Evolutionary conservation across 30 jellyfish, hydroid and myxozoan species (phyloP).

Genomic region (Hydractinia symbiolongicarpus): DNA sequence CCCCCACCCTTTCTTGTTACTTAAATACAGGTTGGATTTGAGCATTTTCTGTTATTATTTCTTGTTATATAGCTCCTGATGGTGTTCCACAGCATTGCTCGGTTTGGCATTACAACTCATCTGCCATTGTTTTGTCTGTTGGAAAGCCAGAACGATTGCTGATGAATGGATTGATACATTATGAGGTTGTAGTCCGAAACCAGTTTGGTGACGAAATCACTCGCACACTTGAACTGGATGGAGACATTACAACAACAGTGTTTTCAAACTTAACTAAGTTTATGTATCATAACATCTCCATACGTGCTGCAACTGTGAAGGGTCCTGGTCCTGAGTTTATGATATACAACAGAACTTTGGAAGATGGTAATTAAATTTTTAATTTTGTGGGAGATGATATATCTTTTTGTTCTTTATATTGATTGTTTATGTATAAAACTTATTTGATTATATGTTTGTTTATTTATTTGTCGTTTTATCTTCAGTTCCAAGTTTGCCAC

Average conservation of each 20-base stretch:
- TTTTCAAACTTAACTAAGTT: slow-evolving; percentile 3
- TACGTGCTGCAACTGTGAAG: not conserved
- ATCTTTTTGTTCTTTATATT: not conserved
- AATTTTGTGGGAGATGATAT: not conserved
- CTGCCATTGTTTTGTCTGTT: slow-evolving; percentile 4
- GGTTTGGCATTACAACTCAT: slow-evolving; percentile 1
- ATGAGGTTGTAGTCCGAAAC: not conserved
- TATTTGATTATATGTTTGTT: too few relatives aligned
- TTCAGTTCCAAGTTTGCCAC: slow-evolving; percentile 4
- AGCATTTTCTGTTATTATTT: too few relatives aligned
- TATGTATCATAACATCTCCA: not conserved
- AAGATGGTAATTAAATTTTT: not conserved
- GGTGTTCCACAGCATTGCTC: not conserved
- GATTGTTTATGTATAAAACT: too few relatives aligned
- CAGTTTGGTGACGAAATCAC: not conserved
- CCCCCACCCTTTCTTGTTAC: too few relatives aligned
- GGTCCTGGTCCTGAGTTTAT: slow-evolving; percentile 1
- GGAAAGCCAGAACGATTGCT: not conserved
- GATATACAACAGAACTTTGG: not conserved
- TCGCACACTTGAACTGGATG: not conserved
- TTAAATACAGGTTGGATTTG: too few relatives aligned
- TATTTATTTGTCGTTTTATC: not conserved
- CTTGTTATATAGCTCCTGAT: not conserved
- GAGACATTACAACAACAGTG: not conserved
- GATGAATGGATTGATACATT: not conserved